Percentiles rank a stretch among this genome's conserved stretches.
phyloP scores from a whole-genome alignment of 2,797 vertebrate genomes.

The Pelochelys cantorii region DNA sequence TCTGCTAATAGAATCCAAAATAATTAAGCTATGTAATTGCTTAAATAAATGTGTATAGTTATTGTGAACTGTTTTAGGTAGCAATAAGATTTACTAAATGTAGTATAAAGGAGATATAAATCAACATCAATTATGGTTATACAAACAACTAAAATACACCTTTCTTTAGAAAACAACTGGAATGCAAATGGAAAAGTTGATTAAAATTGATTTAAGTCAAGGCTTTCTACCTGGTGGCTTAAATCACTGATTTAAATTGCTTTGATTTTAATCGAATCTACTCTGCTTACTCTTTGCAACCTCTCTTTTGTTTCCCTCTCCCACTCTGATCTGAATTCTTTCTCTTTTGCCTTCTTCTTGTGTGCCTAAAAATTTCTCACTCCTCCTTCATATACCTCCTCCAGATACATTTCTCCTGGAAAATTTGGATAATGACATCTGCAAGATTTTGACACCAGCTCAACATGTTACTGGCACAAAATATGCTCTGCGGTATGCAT shows the following conservation, averaged over 20 bases:
- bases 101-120: too few species aligned
- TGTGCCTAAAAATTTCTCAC: background rate
- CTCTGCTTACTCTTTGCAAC: background rate
- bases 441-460: background rate
- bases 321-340: background rate
- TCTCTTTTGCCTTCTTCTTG: background rate
- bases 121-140: too few species aligned
- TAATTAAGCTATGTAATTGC: background rate
- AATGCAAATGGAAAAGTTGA: too few species aligned
- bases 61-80: background rate
- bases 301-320: background rate
- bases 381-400: background rate
- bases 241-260: too few species aligned
- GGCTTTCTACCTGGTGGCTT: too few species aligned
- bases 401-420: background rate
- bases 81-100: background rate
- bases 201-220: too few species aligned
- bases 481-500: too few species aligned
- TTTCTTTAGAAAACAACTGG: too few species aligned
- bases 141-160: too few species aligned
- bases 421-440: background rate
- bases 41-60: background rate
- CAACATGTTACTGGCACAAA: background rate
- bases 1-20: background rate
- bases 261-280: too few species aligned